These are phyloP conservation scores for Notodonta ziczac DNA, from an alignment of 2,888 invertebrate genomes.

Conservation along the genomic window DNA sequence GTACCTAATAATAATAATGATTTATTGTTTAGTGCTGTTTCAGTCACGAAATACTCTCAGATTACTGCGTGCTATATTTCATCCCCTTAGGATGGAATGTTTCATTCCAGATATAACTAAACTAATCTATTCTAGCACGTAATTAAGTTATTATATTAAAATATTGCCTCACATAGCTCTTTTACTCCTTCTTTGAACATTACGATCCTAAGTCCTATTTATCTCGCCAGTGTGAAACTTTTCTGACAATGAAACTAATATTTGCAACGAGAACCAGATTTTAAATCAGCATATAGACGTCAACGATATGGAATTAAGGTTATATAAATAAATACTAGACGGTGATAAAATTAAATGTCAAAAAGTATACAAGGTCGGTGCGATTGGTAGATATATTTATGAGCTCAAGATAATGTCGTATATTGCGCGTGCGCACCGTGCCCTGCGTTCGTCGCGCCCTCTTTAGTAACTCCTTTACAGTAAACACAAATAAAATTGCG, in stretches of 20 bases:
- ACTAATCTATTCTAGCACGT: too few relatives aligned
- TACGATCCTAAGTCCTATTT: neutral
- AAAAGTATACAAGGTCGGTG: conserved; percentile 34
- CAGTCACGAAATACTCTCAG: neutral
- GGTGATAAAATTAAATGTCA: conserved; percentile 37
- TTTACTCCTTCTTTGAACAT: neutral
- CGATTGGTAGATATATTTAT: conserved; percentile 39
- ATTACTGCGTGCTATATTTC: neutral
- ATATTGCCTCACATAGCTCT: too few relatives aligned
- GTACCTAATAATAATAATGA: neutral
- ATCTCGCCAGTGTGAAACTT: neutral
- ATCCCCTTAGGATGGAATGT: neutral
- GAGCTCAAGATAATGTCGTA: conserved; percentile 35
- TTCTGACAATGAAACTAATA: conserved; percentile 12
- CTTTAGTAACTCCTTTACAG: neutral
- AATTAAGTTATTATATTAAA: too few relatives aligned
- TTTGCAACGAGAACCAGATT: conserved; percentile 12
- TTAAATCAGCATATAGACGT: conserved; percentile 9
- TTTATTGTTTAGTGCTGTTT: neutral
- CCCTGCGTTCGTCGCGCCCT: conserved; percentile 33
- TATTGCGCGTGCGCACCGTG: conserved; percentile 18
- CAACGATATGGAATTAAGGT: neutral
- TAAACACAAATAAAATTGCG: neutral
- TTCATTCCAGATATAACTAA: too few relatives aligned
- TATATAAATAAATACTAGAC: conserved; percentile 37